These are phyloP conservation scores for Puma concolor DNA, from an alignment of 2,113 vertebrate genomes.

Conservation along the genomic window DNA sequence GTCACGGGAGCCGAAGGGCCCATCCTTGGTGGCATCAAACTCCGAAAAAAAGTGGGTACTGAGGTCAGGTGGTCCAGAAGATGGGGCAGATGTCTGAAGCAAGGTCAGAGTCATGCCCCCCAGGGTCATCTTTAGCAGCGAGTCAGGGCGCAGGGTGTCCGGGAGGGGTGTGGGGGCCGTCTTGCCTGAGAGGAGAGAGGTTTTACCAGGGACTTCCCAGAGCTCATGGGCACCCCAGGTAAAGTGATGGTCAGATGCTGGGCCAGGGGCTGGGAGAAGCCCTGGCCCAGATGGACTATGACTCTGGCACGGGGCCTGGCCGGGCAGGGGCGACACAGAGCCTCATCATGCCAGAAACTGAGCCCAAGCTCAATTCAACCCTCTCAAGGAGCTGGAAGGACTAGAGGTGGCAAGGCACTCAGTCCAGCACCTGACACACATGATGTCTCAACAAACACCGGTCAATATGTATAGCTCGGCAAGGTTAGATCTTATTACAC, in stretches of 20 bases:
- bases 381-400: background rate
- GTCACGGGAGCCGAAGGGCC: constrained; percentile 91
- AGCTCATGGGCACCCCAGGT: background rate
- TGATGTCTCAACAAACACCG: background rate
- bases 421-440: background rate
- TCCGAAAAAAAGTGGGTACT: constrained; percentile 89
- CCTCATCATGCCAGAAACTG: background rate
- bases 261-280: background rate
- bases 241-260: background rate
- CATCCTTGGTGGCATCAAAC: constrained; percentile 89
- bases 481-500: background rate
- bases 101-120: constrained; percentile 92
- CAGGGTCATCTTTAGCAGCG: constrained; percentile 89
- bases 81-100: constrained; percentile 84
- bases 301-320: background rate
- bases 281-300: background rate
- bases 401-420: background rate
- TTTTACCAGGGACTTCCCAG: background rate
- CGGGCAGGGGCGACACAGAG: background rate
- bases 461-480: background rate
- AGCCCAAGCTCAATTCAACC: background rate
- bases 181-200: constrained; percentile 83
- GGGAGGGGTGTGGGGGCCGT: constrained; percentile 80
- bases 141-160: constrained; percentile 90
- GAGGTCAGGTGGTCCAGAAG: constrained; percentile 81